These are phyloP conservation scores for Nasonia oneida DNA, from an alignment of 2,888 invertebrate species.

Conservation along the genomic window DNA sequence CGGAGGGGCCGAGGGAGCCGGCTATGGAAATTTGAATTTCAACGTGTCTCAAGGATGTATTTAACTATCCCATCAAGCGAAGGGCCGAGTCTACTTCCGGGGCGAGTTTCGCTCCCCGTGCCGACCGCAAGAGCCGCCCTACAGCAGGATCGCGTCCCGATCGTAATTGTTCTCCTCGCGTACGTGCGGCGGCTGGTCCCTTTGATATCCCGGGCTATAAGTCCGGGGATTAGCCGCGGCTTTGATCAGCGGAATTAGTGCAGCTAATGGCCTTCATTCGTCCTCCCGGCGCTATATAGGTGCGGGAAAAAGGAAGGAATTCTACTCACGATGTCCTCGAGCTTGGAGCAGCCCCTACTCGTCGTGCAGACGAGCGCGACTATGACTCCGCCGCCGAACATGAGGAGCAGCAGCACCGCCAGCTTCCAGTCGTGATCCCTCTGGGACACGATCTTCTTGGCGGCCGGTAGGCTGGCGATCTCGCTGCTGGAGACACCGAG, in stretches of 20 bases:
- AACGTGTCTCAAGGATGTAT: constrained; percentile 53
- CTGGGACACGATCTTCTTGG: constrained; percentile 74
- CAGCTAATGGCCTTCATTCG: background rate
- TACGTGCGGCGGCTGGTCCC: background rate
- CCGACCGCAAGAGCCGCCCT: constrained; percentile 27
- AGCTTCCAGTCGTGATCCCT: constrained; percentile 77
- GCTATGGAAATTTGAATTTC: constrained; percentile 60
- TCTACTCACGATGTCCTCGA: constrained; percentile 77
- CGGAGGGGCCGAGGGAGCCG: background rate
- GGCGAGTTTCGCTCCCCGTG: background rate
- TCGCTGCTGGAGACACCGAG: constrained; percentile 74
- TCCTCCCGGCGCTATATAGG: background rate
- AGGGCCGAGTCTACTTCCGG: constrained; percentile 20
- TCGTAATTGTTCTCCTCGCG: constrained; percentile 39
- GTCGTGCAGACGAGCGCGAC: constrained; percentile 76
- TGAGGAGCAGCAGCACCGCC: constrained; percentile 74
- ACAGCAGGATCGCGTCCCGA: constrained; percentile 48
- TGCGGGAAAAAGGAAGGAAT: background rate
- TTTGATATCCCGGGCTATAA: background rate
- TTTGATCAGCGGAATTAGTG: background rate
- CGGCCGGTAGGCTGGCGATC: constrained; percentile 72
- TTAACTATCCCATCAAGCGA: constrained; percentile 45
- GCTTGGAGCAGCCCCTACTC: constrained; percentile 75
- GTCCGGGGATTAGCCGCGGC: background rate
- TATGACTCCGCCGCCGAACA: constrained; percentile 76